Conservation (phyloP, 2,888 invertebrate species). For the Pimpla rufipes region DNA sequence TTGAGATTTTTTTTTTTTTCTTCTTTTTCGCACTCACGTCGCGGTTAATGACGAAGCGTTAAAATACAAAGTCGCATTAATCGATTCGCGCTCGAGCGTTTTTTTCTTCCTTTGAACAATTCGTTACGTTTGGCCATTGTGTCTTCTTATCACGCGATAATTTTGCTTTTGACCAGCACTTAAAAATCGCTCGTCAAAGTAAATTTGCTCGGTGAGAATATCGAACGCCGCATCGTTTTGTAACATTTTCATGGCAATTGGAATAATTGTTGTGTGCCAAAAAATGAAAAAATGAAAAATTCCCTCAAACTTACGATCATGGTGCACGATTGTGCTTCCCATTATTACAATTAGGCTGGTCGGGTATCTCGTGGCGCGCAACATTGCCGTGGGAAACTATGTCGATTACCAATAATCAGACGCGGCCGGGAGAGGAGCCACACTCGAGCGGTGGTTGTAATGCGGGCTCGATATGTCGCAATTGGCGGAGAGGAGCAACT, state of each 20-base stretch:
- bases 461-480: conserved; percentile 39
- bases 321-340: background rate
- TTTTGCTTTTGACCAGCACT: too few relatives aligned
- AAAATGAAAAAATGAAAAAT: too few relatives aligned
- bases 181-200: too few relatives aligned
- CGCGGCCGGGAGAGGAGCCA: conserved; percentile 8
- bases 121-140: background rate
- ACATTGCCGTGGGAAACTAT: background rate
- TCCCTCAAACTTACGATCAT: background rate
- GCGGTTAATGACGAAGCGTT: background rate
- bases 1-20: conserved; percentile 6
- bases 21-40: background rate
- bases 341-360: background rate
- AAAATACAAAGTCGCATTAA: background rate
- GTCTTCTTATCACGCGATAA: too few relatives aligned
- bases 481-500: conserved; percentile 39
- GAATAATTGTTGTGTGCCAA: too few relatives aligned
- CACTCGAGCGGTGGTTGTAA: conserved; percentile 30
- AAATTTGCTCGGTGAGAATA: too few relatives aligned
- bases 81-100: background rate
- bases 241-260: too few relatives aligned
- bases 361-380: background rate
- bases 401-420: conserved; percentile 45
- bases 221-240: too few relatives aligned
- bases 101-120: background rate